Base-by-base conservation (phyloP, 1,140 invertebrate genomes). In the Coptotermes formosanus region DNA sequence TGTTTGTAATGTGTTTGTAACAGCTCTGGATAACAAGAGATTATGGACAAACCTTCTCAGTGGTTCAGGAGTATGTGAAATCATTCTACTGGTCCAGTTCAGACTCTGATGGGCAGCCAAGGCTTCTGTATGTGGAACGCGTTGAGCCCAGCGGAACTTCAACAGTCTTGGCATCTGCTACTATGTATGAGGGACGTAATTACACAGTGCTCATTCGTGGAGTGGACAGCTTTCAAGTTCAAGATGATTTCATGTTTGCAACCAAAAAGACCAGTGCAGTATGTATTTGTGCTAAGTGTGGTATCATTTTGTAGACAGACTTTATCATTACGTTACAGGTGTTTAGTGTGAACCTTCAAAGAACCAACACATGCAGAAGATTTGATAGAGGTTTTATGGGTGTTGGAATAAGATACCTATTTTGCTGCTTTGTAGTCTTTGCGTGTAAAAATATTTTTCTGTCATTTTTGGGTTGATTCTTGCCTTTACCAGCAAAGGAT, bases 161-260 rank as follows among this genome's bases (percentile, higher is more conserved):
- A 43, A 93, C 93, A 0, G 92, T 97, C 1, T 88, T 95, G 84
- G 90, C 94, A 45, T 92, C 92, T 87, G 87, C 86, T 85, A 88
- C 90, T 87, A 91, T 93, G 85, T 92, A 92, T 87, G 88, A 90
- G 82, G 86, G 88, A 83, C 89, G 88, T 32, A 86, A 87, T 87
- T 91, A 92, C 48, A 90, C 91, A 45, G 90, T 93, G 16, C 90
- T 96, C 45, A 94, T 96, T 52, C 91, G 92, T 1, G 93, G 95
- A 87, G 94, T 97, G 12, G 93, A 95, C 89, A 95, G 97, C 88
- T 97, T 98, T 90, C 94, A 96, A 89, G 93, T 97, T 7, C 94
- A 94, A 89, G 96, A 94, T 14, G 95, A 97, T 87, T 98, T 95
- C 89, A 94, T 97, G 93, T 98, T 98, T 91, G 96, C 95, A 0